Evolutionary conservation across 2,113 vertebrate species (phyloP).

Genomic region (Trogon surrucura): DNA sequence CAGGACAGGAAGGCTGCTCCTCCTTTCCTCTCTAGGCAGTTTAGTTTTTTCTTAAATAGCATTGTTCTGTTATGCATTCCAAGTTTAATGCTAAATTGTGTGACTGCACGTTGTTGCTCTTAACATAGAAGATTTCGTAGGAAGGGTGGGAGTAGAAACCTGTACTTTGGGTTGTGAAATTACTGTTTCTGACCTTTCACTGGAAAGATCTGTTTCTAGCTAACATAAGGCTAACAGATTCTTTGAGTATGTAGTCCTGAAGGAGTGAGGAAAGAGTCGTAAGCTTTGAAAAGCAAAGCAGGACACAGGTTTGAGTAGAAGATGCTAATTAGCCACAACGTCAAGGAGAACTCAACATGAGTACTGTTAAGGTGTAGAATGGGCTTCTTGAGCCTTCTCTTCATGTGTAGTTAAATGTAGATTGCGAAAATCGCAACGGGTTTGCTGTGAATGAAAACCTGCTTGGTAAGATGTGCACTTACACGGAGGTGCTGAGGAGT

Average conservation of each 20-base stretch:
- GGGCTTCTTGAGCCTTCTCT: neutral
- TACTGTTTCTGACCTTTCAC: neutral
- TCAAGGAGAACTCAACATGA: neutral
- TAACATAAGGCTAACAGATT: neutral
- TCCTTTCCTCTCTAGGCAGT: neutral
- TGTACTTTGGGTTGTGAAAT: neutral
- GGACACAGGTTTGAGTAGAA: neutral
- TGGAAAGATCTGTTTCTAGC: neutral
- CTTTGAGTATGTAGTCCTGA: neutral
- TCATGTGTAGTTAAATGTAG: neutral
- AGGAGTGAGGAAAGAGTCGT: neutral
- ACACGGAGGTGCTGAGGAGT: neutral
- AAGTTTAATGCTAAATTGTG: neutral
- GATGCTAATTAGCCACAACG: neutral
- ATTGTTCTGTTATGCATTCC: neutral
- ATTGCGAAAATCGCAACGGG: neutral
- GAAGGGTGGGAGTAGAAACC: neutral
- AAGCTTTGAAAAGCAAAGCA: neutral
- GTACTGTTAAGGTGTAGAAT: neutral
- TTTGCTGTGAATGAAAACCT: neutral
- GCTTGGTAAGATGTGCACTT: too few species aligned
- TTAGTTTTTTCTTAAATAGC: neutral
- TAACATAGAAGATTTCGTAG: neutral
- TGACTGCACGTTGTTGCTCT: neutral
- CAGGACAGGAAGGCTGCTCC: neutral